Evolutionary conservation across 2,888 invertebrate species (phyloP), one percentile per base, ranked within the genome.

Genomic region (Hemithea aestivaria): DNA sequence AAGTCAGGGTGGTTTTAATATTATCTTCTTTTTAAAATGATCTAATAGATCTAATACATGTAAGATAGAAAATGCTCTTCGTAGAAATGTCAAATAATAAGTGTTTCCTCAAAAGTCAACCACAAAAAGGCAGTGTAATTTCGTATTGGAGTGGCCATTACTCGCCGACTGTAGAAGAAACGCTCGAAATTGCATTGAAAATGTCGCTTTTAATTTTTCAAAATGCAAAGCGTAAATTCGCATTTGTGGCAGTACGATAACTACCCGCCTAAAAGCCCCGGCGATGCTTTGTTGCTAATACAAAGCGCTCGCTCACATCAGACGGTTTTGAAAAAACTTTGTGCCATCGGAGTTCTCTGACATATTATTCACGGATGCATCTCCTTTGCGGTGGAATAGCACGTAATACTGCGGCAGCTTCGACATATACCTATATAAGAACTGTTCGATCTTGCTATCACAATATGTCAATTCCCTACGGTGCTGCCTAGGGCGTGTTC

Each of bases 131-230:
- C 66, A 61, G 72, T 65, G 67, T 66, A 72, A 73, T 81, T 84
- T 73, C 56, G 72, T 67, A 78, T 75, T 82, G 80, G 71, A 84
- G 83, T 80, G 81, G 83, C 81, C 83, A 83, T 84, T 83, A 83
- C 74, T 68, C 69, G 68, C 73, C 68, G 75, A 70, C 79, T 75
- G 74, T 64, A 66, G 66, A 75, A 76, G 77, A 75, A 79, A 73
- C 73, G 73, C 62, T 79, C 63, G 73, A 73, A 77, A 82, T 81
- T 74, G 76, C 82, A 81, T 81, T 78, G 71, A 74, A 78, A 84
- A 78, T 73, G 82, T 77, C 73, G 79, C 78, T 82, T 84, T 83
- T 81, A 81, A 81, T 82, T 83, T 83, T 80, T 79, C 76, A 67
- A 79, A 83, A 80, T 77, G 74, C 78, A 79, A 80, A 84, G 78